Percentiles rank a stretch among this genome's conserved stretches.
phyloP scores from a whole-genome alignment of 2,888 invertebrate species.

The Helobdella robusta region DNA sequence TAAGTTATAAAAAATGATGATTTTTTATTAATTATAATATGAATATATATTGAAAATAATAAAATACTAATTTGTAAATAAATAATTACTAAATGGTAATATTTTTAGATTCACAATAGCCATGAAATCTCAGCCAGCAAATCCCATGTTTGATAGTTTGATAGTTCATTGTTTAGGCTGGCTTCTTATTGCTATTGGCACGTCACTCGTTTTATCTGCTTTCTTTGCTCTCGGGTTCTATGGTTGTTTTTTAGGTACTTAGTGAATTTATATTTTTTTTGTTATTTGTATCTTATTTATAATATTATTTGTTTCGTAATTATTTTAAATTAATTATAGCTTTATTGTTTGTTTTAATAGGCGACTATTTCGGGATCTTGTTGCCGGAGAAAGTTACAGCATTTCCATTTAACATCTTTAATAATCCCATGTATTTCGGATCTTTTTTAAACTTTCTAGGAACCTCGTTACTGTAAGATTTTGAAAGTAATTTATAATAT shows the following conservation, averaged over 20 bases:
- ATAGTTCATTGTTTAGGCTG: conserved; percentile 25
- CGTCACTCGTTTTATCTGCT: conserved; percentile 23
- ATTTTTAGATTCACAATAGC: conserved; percentile 26
- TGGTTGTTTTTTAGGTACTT: conserved; percentile 29
- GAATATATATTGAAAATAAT: not conserved
- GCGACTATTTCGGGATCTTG: conserved; percentile 25
- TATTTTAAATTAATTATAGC: no score
- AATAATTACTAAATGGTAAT: not conserved
- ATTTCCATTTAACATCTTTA: conserved; percentile 23
- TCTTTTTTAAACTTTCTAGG: conserved; percentile 24
- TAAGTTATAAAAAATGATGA: not conserved
- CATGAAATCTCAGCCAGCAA: conserved; percentile 24
- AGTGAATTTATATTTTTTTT: not conserved
- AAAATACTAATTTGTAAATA: not conserved
- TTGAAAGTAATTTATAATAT: not conserved
- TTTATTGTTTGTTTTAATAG: conserved; percentile 5
- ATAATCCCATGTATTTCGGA: conserved; percentile 20
- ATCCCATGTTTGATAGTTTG: conserved; percentile 25
- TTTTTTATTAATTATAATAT: not conserved
- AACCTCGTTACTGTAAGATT: conserved; percentile 18
- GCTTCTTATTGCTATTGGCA: conserved; percentile 22
- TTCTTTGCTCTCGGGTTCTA: conserved; percentile 28
- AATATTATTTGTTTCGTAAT: not conserved
- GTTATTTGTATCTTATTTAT: not conserved
- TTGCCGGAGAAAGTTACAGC: conserved; percentile 16